Base-by-base conservation (phyloP, 2,888 invertebrate species). In the Macrosoma leucophasiata region DNA sequence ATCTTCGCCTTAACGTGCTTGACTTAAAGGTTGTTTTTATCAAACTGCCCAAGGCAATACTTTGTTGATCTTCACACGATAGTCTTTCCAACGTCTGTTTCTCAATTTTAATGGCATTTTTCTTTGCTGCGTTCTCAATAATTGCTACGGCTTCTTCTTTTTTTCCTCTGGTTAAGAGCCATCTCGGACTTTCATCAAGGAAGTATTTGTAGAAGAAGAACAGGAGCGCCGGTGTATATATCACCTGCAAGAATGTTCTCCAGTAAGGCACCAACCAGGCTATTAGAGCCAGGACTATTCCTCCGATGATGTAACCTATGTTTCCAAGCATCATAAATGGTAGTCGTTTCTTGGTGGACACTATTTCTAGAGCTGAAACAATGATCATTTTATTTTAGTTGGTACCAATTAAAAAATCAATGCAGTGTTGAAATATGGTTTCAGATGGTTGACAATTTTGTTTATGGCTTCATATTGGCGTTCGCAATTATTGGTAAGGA, bases 171-270 rank as follows among this genome's bases (percentile, higher is more conserved):
- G 89, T 89, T n/a, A 93, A 67, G 3, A 93, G 78, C 94, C 94
- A 94, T 55, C 94, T 84, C n/a, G 91, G 86, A 30, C 91, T 92
- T 67, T 92, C 92, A 3, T 92, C 91, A 21, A 91, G 68, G 0
- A 89, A 51, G 82, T 88, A 90, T 24, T 87, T 84, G 52, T 91
- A 91, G 3, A 86, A 62, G 26, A 93, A 58, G 41, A 91, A 87
- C 0, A 92, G 60, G 5, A 92, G 58, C 0, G 90, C 88, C 0
- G 93, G 94, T 0, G 86, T 69, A 52, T 93, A 94, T 7, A 91
- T 71, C 1, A 88, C 84, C 43, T 89, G 75, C 8, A 93, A 75
- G 13, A 89, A 76, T 41, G 79, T 73, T 53, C 91, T 87, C 93
- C 94, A 95, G 52, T 91, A 86, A 20, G 87, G 86, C 1, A 88